Evolutionary conservation across 2,113 vertebrate species (phyloP).

Genomic region (Vimba vimba): DNA sequence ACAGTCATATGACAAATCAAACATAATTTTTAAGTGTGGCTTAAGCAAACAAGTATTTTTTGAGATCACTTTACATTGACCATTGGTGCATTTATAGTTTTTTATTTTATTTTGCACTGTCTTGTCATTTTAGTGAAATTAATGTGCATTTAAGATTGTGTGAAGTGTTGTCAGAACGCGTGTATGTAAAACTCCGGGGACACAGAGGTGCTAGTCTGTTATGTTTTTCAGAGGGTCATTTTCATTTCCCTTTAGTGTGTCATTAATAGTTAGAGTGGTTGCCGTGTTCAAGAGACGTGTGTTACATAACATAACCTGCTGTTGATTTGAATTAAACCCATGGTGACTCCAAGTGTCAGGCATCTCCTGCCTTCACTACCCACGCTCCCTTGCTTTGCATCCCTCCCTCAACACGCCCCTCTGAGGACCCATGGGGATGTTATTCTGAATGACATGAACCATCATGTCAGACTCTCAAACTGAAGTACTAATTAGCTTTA

Average conservation of each 20-base stretch:
- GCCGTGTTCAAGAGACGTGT: not conserved
- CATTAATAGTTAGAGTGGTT: constrained; percentile 24
- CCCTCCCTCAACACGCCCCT: constrained; percentile 42
- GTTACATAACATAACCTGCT: constrained; percentile 10
- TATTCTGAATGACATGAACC: constrained; percentile 52
- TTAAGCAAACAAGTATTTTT: not conserved
- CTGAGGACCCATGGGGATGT: constrained; percentile 25
- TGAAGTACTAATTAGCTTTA: constrained; percentile 65
- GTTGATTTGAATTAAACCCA: not conserved
- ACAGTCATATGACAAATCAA: not conserved
- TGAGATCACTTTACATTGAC: not conserved
- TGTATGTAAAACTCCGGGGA: not conserved
- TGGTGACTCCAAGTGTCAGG: constrained; percentile 10
- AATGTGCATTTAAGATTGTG: not conserved
- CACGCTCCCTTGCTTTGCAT: constrained; percentile 21
- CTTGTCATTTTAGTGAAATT: not conserved
- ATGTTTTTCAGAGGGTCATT: not conserved
- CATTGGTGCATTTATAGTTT: not conserved
- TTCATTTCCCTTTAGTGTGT: not conserved
- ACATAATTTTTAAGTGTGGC: not conserved
- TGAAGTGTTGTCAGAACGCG: not conserved
- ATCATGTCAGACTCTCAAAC: constrained; percentile 52
- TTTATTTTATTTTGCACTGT: not conserved
- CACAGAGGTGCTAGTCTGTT: not conserved
- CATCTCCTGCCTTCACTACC: not conserved